Evolutionary conservation across 2,888 invertebrate species (phyloP), one percentile per base, ranked within the genome.

Genomic region (Protophormia terraenovae): DNA sequence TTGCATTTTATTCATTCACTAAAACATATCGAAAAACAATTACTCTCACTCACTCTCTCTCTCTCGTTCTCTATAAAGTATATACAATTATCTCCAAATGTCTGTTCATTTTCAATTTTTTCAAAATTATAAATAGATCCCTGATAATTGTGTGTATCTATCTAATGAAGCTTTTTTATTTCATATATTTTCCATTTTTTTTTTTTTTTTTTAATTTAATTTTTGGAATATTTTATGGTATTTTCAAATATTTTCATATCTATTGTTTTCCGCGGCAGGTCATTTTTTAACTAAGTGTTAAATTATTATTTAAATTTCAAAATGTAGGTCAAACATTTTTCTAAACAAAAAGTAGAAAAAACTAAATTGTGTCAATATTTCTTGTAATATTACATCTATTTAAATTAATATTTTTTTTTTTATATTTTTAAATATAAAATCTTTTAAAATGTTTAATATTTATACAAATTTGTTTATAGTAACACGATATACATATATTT

Each of bases 41-140:
- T 58, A 50, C 14, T 53, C 53, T 55, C 24, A 24, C 64, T 24
- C 71, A 53, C 55, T 67, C 16, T 1, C 41, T 55, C 41, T 66
- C 53, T 38, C 14, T 3, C 6, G 12, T 75, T 45, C 47, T 38
- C 35, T 64, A 22, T 50, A 62, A 47, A 58, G n/a, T 53, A 35
- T 35, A 2, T 22, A 69, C 16, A 19, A 29, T 19, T 62, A 3
- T 32, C n/a, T 83, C 38, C 55, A n/a, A 2, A 32, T 47, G 32
- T 72, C 5, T 41, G 10, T 55, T 58, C 38, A 41, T 45, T 82
- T 67, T 32, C 24, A 41, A 58, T 66, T 58, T 71, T 77, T 71
- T 77, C 29, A 66, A 69, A 62, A 73, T 75, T 83, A 83, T 16
- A 79, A 79, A 78, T 78, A 83, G 78, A 83, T 78, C 22, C 38